Evolutionary conservation across 1,140 invertebrate species (phyloP), one percentile per base, ranked within the genome.

Genomic region (Drosophila quadrilineata): DNA sequence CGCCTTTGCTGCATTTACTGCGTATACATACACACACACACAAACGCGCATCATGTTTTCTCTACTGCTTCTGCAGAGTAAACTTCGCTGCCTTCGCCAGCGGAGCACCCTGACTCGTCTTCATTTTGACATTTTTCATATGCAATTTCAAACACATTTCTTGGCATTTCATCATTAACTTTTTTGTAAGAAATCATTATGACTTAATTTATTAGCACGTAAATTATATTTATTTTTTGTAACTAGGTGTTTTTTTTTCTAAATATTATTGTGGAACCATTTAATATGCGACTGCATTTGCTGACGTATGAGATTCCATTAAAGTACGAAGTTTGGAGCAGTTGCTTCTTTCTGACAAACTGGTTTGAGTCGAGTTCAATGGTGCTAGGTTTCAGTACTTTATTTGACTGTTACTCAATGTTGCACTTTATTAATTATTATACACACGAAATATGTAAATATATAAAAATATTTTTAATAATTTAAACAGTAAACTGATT

Each of bases 71-170:
- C 45, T 57, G 57, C 57, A 57, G 50, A 66, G 57, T 41, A 36
- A 28, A 53, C 58, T 62, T 40, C 43, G 56, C 52, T 74, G 56
- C 38, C 53, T 63, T 56, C 74, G 31, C 74, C 79, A 54, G 45
- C 16, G 79, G 71, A 85, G 79, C 79, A 63, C 79, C 79, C 76
- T 10, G 9, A 8, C 9, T 50, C 54, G 22, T 49, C 62, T 63
- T 77, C 85, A 49, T 71, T 57, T 45, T 63, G 12, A 43, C 26
- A 16, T 31, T 19, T 17, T 28, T 22, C 48, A 63, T 49, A 52
- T 58, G 53, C 33, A n/a, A 40, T 56, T 68, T 71, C 1, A 26
- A 46, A 6, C 28, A 26, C 3, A 1, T 21, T 54, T 41, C 41
- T 40, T 2, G 3, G 3, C 57, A 49, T 10, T 9, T 41, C 12